A percentile compares a stretch with the other conserved stretches of the same genome.
These are phyloP conservation scores for Thaleichthys pacificus DNA, from an alignment of 2,797 vertebrate species.

Conservation along the genomic window DNA sequence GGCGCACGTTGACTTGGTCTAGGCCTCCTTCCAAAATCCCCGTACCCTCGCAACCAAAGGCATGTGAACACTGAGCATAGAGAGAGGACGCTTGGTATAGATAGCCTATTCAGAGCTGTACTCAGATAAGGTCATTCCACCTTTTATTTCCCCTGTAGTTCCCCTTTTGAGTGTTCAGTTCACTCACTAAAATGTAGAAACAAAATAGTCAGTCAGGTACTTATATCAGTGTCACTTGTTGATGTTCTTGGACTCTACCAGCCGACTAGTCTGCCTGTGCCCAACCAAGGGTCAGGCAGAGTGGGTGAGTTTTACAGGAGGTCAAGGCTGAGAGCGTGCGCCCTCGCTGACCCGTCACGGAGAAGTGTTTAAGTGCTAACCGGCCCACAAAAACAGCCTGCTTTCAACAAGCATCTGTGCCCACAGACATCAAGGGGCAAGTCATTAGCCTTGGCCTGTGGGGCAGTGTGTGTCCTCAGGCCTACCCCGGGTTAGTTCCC, in stretches of 20 bases:
- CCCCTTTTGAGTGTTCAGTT: too few species aligned
- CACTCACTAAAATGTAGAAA: too few species aligned
- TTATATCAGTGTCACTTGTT: too few species aligned
- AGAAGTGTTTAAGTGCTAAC: conserved; percentile 28
- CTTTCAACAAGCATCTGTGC: conserved; percentile 22
- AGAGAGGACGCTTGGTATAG: conserved; percentile 9
- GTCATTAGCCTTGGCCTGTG: conserved; percentile 36
- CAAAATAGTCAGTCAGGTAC: too few species aligned
- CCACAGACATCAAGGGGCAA: conserved; percentile 44
- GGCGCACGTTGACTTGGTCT: neutral
- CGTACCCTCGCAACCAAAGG: neutral
- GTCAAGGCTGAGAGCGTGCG: neutral
- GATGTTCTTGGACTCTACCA: too few species aligned
- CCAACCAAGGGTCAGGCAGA: too few species aligned
- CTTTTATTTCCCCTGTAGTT: neutral
- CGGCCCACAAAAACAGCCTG: conserved; percentile 32
- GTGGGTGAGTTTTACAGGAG: neutral
- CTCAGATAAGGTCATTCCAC: neutral
- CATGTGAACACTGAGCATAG: neutral
- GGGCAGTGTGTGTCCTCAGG: conserved; percentile 20
- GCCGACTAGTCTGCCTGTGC: too few species aligned
- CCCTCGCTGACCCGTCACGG: conserved; percentile 16
- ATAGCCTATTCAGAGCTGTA: conserved; percentile 7
- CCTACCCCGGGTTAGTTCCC: conserved; percentile 15
- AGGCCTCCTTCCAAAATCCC: conserved; percentile 12